Evolutionary conservation across 2,797 vertebrate genomes (phyloP).

Genomic region (Pipistrellus nathusii): DNA sequence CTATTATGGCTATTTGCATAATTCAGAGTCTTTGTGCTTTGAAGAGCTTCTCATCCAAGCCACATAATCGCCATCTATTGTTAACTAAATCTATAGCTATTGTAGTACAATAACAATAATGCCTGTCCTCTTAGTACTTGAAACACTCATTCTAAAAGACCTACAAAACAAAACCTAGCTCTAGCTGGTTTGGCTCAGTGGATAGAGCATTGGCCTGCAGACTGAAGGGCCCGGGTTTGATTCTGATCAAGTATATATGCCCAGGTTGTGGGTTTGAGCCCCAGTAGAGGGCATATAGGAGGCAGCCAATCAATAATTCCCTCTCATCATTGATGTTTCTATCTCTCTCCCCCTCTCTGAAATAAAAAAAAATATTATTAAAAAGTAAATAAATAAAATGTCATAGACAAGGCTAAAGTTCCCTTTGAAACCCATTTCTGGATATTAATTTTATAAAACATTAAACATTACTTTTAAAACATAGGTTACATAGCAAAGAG

Average conservation of each 20-base stretch:
- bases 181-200: neutral
- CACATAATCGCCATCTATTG: neutral
- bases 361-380: no score
- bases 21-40: conserved; percentile 16
- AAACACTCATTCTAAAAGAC: neutral
- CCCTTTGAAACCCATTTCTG: neutral
- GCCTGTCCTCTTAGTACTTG: neutral
- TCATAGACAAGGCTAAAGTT: neutral
- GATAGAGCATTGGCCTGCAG: no score
- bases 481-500: neutral
- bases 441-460: conserved; percentile 11
- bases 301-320: no score
- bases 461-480: conserved; percentile 21
- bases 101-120: no score
- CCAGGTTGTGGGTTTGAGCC: fast-evolving
- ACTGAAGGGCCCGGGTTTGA: no score
- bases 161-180: neutral
- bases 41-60: neutral
- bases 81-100: neutral
- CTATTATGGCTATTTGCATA: neutral
- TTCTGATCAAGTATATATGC: no score
- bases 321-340: no score
- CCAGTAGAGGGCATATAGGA: no score
- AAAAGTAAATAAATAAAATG: neutral
- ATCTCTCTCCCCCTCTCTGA: no score